Conservation (phyloP, 2,888 invertebrate species). For the Ophioninae sp. region DNA sequence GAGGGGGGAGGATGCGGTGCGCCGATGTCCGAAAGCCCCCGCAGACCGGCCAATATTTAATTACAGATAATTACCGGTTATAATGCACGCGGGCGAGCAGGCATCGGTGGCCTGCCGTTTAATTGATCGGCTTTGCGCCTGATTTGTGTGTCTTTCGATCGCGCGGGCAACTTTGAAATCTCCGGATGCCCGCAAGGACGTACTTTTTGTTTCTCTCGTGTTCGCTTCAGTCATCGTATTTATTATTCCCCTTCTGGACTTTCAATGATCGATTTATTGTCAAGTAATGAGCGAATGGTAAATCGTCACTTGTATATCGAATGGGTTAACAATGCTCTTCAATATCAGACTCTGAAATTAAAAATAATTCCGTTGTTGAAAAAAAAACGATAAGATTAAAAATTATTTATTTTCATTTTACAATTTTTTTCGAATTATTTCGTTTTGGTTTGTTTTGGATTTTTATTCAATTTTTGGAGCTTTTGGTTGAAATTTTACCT, state of each 20-base stretch:
- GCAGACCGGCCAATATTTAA: conserved; percentile 75
- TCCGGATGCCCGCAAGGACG: conserved; percentile 38
- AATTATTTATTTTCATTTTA: too few relatives aligned
- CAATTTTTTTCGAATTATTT: too few relatives aligned
- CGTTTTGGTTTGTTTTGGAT: too few relatives aligned
- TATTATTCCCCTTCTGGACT: conserved; percentile 39
- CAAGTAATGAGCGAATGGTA: conserved; percentile 18
- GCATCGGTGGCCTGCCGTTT: conserved; percentile 78
- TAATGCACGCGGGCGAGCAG: conserved; percentile 70
- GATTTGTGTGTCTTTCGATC: conserved; percentile 77
- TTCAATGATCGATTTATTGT: conserved; percentile 40
- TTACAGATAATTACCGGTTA: conserved; percentile 78
- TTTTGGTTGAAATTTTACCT: too few relatives aligned
- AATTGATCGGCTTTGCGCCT: conserved; percentile 77
- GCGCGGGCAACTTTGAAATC: conserved; percentile 57
- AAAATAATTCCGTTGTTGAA: not conserved
- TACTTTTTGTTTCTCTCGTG: conserved; percentile 9
- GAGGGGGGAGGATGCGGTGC: conserved; percentile 22
- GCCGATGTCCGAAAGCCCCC: conserved; percentile 53
- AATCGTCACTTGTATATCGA: not conserved
- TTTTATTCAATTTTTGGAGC: too few relatives aligned
- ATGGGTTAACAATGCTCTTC: conserved; percentile 12
- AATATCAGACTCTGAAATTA: not conserved
- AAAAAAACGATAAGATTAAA: too few relatives aligned
- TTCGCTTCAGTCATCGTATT: conserved; percentile 27